phyloP scores from a whole-genome alignment of 2,797 vertebrate genomes.

The Ctenosaura bakeri region DNA sequence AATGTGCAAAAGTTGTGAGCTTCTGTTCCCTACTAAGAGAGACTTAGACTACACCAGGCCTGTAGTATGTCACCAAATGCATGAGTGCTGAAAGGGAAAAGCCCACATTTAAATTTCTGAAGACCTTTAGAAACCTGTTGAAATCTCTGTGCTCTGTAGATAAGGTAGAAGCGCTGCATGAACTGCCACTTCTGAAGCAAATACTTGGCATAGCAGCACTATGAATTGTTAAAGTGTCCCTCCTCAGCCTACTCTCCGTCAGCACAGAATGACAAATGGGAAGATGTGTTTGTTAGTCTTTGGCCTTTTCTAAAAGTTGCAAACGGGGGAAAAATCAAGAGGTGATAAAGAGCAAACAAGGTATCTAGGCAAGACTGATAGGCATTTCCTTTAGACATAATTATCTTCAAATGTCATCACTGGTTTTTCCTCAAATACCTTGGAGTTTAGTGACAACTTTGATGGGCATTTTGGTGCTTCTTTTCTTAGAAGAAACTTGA shows the following conservation, averaged over 20 bases:
- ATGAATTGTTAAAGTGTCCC: constrained; percentile 64
- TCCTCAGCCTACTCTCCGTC: background rate
- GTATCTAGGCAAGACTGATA: constrained; percentile 42
- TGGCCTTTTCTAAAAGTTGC: constrained; percentile 21
- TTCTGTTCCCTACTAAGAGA: background rate
- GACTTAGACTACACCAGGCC: background rate
- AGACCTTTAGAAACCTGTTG: constrained; percentile 69
- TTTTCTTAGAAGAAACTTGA: constrained; percentile 36
- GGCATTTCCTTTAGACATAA: constrained; percentile 46
- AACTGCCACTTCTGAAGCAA: constrained; percentile 66
- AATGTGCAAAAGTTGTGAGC: background rate
- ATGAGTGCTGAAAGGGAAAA: constrained; percentile 48
- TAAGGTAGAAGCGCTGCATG: constrained; percentile 64
- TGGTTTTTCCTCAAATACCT: constrained; percentile 46
- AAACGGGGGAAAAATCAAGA: constrained; percentile 38
- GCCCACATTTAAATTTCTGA: constrained; percentile 62
- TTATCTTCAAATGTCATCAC: constrained; percentile 49
- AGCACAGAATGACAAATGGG: constrained; percentile 59
- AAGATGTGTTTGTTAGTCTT: constrained; percentile 51
- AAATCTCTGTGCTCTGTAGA: constrained; percentile 71
- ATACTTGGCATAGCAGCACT: constrained; percentile 66
- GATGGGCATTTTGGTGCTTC: constrained; percentile 8
- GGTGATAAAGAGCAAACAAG: constrained; percentile 36
- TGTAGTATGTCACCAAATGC: background rate
- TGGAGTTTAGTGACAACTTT: constrained; percentile 39